A percentile compares a stretch with the other conserved stretches of the same genome.
These are phyloP conservation scores for Psophia crepitans DNA, from an alignment of 2,113 vertebrate genomes.

Conservation along the genomic window DNA sequence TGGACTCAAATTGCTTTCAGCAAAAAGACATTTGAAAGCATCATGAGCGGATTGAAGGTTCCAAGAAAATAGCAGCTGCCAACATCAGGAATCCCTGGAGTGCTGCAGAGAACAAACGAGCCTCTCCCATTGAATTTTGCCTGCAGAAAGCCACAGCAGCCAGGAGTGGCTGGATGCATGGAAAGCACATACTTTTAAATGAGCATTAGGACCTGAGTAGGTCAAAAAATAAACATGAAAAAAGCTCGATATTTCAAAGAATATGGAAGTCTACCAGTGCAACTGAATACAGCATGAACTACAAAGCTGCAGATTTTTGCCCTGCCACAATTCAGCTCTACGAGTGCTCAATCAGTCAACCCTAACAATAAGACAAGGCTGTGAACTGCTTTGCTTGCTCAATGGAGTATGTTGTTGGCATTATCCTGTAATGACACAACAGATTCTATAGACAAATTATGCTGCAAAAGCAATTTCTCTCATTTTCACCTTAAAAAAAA, in stretches of 20 bases:
- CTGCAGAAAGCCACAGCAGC: neutral
- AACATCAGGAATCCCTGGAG: neutral
- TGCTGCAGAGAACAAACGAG: neutral
- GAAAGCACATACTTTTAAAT: slow-evolving; percentile 35
- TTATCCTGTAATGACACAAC: slow-evolving; percentile 42
- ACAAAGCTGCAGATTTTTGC: slow-evolving; percentile 9
- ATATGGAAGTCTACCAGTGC: neutral
- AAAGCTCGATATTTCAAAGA: slow-evolving; percentile 21
- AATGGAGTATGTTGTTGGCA: slow-evolving; percentile 28
- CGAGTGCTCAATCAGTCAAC: slow-evolving; percentile 28
- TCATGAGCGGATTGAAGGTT: neutral
- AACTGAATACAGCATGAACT: neutral
- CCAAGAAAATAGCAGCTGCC: neutral
- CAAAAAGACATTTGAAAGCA: slow-evolving; percentile 22
- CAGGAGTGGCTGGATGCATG: neutral
- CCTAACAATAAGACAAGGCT: neutral
- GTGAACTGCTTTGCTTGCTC: slow-evolving; percentile 42
- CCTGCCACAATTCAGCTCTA: neutral
- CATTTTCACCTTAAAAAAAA: slow-evolving; percentile 59
- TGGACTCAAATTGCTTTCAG: neutral
- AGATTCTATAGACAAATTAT: slow-evolving; percentile 31
- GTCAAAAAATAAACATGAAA: slow-evolving; percentile 33
- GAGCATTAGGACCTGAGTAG: neutral
- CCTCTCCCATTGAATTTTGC: neutral
- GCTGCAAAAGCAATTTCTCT: slow-evolving; percentile 47